Percentiles rank a stretch among this genome's conserved stretches.
Evolutionary conservation across 1,140 invertebrate species (phyloP).

Genomic region (Cotesia vestalis): DNA sequence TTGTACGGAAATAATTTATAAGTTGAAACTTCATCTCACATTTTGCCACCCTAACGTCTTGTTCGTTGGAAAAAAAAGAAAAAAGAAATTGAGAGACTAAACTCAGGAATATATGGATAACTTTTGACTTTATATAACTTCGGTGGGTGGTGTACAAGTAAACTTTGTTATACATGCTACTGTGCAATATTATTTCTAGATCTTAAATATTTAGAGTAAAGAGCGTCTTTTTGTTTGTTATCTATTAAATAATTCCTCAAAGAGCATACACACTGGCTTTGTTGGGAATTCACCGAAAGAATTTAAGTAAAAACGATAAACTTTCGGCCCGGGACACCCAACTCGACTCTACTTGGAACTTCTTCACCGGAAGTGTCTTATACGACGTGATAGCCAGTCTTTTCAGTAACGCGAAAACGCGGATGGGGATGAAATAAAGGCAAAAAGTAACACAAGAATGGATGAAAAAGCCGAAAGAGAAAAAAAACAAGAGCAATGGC

Average conservation of each 20-base stretch:
- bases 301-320: conserved; percentile 25
- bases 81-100: too few species aligned
- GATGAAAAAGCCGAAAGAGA: neutral
- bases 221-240: too few species aligned
- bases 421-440: neutral
- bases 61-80: neutral
- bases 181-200: too few species aligned
- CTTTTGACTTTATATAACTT: too few species aligned
- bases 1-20: conserved; percentile 19
- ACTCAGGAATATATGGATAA: too few species aligned
- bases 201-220: too few species aligned
- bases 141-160: neutral
- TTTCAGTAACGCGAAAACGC: conserved; percentile 18
- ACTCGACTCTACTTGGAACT: neutral
- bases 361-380: conserved; percentile 27
- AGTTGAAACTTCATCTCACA: conserved; percentile 14
- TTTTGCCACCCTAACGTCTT: neutral
- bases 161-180: too few species aligned
- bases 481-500: conserved; percentile 23
- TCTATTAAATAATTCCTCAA: neutral
- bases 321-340: conserved; percentile 32
- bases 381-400: conserved; percentile 17
- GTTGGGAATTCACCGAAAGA: neutral
- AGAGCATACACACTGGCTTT: neutral
- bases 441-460: neutral